Percentiles rank a stretch among this genome's conserved stretches.
These are phyloP conservation scores for Thamnophis elegans DNA, from an alignment of 2,797 vertebrate genomes.

Conservation along the genomic window DNA sequence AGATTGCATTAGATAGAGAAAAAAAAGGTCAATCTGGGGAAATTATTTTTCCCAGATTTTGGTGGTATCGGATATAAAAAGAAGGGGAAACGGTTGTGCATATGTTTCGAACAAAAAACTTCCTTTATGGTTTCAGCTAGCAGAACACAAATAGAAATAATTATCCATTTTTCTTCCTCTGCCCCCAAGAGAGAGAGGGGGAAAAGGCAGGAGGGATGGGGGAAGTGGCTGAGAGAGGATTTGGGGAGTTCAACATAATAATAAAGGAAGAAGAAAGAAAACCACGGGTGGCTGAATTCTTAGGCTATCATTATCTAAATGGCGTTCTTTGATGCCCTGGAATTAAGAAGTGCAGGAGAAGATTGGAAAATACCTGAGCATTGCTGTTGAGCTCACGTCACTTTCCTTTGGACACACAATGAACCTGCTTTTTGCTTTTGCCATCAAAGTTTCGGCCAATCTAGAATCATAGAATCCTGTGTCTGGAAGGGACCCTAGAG, in stretches of 20 bases:
- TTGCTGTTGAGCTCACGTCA: not conserved
- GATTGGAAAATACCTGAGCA: not conserved
- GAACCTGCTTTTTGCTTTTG: not conserved
- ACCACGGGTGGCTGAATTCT: not conserved
- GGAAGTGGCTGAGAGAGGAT: not conserved
- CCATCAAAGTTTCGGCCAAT: not conserved
- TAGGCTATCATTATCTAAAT: not conserved
- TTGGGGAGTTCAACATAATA: not conserved
- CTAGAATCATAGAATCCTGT: not conserved
- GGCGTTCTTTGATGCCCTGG: conserved; percentile 2
- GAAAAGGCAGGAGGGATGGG: not conserved
- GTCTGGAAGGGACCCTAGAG: not conserved
- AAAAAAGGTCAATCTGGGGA: not conserved
- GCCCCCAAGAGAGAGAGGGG: not conserved
- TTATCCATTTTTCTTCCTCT: not conserved
- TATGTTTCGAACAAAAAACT: not conserved
- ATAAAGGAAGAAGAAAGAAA: not conserved
- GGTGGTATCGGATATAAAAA: not conserved
- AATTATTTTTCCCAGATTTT: fast-evolving
- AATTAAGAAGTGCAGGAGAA: not conserved
- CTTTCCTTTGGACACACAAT: not conserved
- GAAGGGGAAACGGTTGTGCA: not conserved
- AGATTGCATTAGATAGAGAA: not conserved
- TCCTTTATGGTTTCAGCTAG: not conserved
- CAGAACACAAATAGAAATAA: not conserved